These are phyloP conservation scores for Zoanthus sansibaricus DNA, from an alignment of 92 coral and sea anemone genomes.

Conservation along the genomic window DNA sequence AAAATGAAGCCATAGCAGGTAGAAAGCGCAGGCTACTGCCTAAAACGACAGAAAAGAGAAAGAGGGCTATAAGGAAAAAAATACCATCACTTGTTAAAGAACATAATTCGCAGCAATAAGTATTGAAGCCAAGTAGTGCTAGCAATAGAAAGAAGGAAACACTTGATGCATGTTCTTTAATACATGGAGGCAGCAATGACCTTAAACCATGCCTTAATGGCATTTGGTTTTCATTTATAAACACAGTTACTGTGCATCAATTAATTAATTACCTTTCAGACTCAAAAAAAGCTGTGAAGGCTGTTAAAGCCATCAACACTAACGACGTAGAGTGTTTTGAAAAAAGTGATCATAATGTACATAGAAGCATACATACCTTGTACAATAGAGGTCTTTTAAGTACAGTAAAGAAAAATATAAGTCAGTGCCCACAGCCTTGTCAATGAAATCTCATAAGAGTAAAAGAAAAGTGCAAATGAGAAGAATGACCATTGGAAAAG, in stretches of 20 bases:
- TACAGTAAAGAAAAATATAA: slow-evolving; percentile 40
- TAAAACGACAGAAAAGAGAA: neutral
- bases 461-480: no score
- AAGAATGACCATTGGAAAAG: no score
- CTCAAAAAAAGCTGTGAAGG: slow-evolving; percentile 46
- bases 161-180: slow-evolving; percentile 44
- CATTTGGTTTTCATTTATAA: slow-evolving; percentile 60
- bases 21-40: slow-evolving; percentile 15
- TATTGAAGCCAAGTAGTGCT: slow-evolving; percentile 38
- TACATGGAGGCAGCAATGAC: slow-evolving; percentile 47
- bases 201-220: slow-evolving; percentile 65
- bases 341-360: slow-evolving; percentile 32
- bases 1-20: slow-evolving; percentile 17
- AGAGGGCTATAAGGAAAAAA: slow-evolving; percentile 13
- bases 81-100: no score
- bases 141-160: slow-evolving; percentile 51
- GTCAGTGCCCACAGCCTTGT: neutral
- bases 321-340: slow-evolving; percentile 30
- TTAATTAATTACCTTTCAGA: slow-evolving; percentile 35
- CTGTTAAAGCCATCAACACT: slow-evolving; percentile 38
- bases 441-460: slow-evolving; percentile 3
- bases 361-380: slow-evolving; percentile 28
- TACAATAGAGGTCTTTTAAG: slow-evolving; percentile 41
- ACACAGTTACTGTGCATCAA: slow-evolving; percentile 37
- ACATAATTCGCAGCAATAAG: neutral